Base-by-base conservation (phyloP, 1,140 invertebrate species). In the Drosophila sucinea region DNA sequence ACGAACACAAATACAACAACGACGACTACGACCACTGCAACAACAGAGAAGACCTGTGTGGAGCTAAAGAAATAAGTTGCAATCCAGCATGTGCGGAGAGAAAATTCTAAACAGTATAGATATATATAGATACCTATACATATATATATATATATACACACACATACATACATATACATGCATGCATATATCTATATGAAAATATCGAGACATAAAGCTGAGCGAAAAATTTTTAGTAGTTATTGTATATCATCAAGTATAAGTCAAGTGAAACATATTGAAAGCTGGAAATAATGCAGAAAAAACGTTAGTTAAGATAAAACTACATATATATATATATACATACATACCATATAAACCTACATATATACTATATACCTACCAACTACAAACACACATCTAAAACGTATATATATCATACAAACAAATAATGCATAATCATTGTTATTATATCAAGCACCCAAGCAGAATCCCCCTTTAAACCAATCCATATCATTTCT, bases 251-350 rank as follows among this genome's bases (percentile, higher is more conserved):
- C 44, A 27, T 51, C 44, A 51, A 56, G 32, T 60, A 54, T 80
- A 77, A 70, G 71, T 76, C 23, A 67, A 86, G 70, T 51, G 67
- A 87, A 68, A 86, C 79, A 87, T 79, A 86, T 86, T 87, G 74
- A 86, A 87, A 73, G 83, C 83, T 86, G 84, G 85, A 87, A 87
- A 68, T 72, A 86, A 87, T 86, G 79, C 83, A 89, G 84, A 86
- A 86, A 77, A 78, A 76, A 66, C 8, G 38, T 54, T 87, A 81
- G 73, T 71, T 87, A 87, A 82, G 79, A 57, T 54, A 69, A 51
- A 51, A 47, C 6, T 47, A 76, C 61, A 58, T 57, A 61, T 17
- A 30, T 11, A 6, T 60, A 38, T 23, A 60, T 27, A 60, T 35
- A 60, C 7, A 33, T 60, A 60, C 38, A 38, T 55, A 61, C 70